phyloP scores from a whole-genome alignment of 2,797 vertebrate genomes.

The Etheostoma perlongum region DNA sequence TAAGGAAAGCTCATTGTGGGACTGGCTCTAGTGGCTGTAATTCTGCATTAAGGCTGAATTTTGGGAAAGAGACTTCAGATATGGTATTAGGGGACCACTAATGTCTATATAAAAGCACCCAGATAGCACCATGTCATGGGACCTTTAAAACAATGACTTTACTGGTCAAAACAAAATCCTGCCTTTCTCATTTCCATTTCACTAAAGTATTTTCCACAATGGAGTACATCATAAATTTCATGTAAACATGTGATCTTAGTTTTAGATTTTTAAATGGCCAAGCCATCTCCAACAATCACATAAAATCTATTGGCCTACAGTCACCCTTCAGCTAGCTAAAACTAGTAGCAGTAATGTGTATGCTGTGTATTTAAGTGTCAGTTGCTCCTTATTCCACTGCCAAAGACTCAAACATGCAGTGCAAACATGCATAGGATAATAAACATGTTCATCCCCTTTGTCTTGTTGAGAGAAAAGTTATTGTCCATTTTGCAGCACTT shows the following conservation, averaged over 20 bases:
- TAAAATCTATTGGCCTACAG: neutral
- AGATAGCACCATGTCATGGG: too few species aligned
- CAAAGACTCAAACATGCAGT: neutral
- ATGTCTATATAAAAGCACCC: too few species aligned
- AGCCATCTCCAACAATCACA: neutral
- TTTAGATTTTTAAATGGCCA: neutral
- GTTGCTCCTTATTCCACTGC: neutral
- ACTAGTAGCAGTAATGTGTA: neutral
- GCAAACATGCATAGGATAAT: neutral
- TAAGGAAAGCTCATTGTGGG: too few species aligned
- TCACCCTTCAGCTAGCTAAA: neutral
- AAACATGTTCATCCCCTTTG: neutral
- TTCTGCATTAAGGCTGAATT: too few species aligned
- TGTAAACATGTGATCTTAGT: neutral
- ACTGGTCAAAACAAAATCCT: neutral
- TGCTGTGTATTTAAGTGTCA: neutral
- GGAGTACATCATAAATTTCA: neutral
- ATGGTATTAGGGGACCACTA: too few species aligned
- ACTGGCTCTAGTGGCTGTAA: too few species aligned
- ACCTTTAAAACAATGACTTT: neutral
- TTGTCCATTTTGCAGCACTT: neutral
- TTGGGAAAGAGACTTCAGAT: too few species aligned
- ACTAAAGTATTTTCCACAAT: neutral
- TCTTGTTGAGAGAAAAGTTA: too few species aligned
- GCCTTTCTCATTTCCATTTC: conserved; percentile 2